Conservation (phyloP, 35 echinoderm and acorn worm genomes). For the Heliocidaris tuberculata region DNA sequence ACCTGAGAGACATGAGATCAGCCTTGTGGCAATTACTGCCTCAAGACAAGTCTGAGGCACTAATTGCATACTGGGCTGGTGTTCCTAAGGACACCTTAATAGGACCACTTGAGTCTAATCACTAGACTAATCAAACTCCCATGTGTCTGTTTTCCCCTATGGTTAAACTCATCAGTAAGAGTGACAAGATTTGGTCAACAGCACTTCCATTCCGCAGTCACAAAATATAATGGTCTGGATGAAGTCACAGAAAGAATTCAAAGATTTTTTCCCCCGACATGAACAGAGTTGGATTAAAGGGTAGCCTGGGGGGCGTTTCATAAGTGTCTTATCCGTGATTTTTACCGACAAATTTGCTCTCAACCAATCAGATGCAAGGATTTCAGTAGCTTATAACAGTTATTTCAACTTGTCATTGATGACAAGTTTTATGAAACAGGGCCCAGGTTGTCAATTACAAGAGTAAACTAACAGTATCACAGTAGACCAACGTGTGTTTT, state of each 20-base stretch:
- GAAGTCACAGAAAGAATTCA: not conserved
- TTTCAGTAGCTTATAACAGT: too few relatives aligned
- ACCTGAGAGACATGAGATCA: not conserved
- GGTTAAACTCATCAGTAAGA: not conserved
- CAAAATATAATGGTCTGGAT: not conserved
- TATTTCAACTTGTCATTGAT: too few relatives aligned
- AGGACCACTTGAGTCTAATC: constrained; percentile 1
- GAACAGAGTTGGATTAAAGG: not conserved
- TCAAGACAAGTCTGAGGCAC: not conserved
- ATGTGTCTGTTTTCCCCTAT: not conserved
- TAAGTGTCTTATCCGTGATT: too few relatives aligned
- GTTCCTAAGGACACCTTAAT: constrained; percentile 1
- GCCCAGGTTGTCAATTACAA: not conserved
- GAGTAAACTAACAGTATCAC: not conserved
- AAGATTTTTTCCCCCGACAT: not conserved
- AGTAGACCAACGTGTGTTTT: not conserved
- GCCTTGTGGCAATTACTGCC: not conserved
- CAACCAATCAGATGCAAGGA: too few relatives aligned
- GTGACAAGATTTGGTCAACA: not conserved
- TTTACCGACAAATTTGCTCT: too few relatives aligned
- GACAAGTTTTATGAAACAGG: too few relatives aligned
- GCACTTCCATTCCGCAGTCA: not conserved
- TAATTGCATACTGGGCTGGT: not conserved
- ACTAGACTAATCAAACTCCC: not conserved
- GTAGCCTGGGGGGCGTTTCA: too few relatives aligned